Base-by-base conservation (phyloP, 2,797 vertebrate species). In the Ciconia nigra region DNA sequence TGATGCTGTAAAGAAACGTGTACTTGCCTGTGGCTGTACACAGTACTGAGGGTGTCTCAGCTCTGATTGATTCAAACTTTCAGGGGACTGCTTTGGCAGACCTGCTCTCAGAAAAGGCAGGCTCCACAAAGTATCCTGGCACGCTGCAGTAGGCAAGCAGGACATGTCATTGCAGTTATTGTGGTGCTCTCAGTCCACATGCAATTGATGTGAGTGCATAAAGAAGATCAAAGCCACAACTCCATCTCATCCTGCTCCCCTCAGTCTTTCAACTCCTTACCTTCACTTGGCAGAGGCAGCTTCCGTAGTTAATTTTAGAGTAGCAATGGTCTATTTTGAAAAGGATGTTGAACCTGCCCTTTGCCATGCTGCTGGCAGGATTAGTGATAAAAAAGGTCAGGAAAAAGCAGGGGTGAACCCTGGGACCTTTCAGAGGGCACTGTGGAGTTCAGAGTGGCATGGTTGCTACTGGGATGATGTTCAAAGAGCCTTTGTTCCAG, bases 391-490 rank as follows among this genome's bases (percentile, higher is more conserved):
- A 96, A 95, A 89, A 33, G 37, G 80, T 65, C 19, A 29, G 61
- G 41, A 59, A 47, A 74, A 77, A 90, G 29, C 47, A 90, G n/a
- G 33, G 69, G 51, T 73, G 44, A 9, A 88, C 29, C 73, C 52
- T 63, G 51, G 25, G 46, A 95, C 42, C 58, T 95, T 91, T 93
- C 67, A 70, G 51, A 91, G 73, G 35, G 14, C 4, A 19, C 31
- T 65, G 20, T 46, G 44, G 51, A 83, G 73, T 76, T 92, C n/a
- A 83, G 65, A 91, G 42, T 66, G 16, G 42, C 12, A 4, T 42
- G 76, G 95, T 94, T 96, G 86, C 95, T 83, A 95, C 15, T 67
- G 67, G 21, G 77, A 95, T 83, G 57, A 33, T 66, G 70, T n/a
- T 89, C 63, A 69, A 93, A 94, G 49, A 63, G 33, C 35, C 33